phyloP scores from a whole-genome alignment of 2,888 invertebrate species.

The Horisme vitalbata region DNA sequence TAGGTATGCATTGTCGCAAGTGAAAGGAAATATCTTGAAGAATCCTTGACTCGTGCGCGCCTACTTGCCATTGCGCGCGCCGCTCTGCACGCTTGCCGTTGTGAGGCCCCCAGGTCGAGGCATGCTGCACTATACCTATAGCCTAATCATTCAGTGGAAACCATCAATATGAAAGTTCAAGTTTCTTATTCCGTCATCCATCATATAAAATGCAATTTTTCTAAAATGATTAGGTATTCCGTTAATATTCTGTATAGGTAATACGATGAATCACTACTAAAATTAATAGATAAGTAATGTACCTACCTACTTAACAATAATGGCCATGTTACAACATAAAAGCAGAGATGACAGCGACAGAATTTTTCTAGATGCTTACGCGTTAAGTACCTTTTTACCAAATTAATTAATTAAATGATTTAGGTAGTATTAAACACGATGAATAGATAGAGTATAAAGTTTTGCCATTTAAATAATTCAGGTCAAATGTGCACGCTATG shows the following conservation, averaged over 20 bases:
- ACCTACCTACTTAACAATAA: slow-evolving; percentile 16
- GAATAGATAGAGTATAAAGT: too few relatives aligned
- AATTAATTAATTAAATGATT: too few relatives aligned
- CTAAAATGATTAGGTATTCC: neutral
- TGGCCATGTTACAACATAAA: slow-evolving; percentile 13
- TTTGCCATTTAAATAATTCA: slow-evolving; percentile 36
- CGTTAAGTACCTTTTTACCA: neutral
- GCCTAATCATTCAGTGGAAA: too few relatives aligned
- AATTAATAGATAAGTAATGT: too few relatives aligned
- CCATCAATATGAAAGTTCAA: slow-evolving; percentile 42
- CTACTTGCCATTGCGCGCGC: slow-evolving; percentile 52
- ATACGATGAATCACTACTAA: slow-evolving; percentile 23
- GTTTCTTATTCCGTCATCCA: slow-evolving; percentile 25
- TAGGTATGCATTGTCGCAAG: slow-evolving; percentile 70
- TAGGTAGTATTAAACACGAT: too few relatives aligned
- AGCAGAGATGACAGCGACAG: neutral
- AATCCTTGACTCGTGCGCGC: slow-evolving; percentile 79
- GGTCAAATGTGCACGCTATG: slow-evolving; percentile 54
- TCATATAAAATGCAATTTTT: slow-evolving; percentile 9
- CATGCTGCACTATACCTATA: slow-evolving; percentile 27
- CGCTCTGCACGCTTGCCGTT: slow-evolving; percentile 18
- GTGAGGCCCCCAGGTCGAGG: too few relatives aligned
- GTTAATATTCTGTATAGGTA: too few relatives aligned
- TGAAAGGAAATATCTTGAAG: slow-evolving; percentile 82
- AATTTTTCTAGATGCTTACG: neutral